Conservation (phyloP, 2,113 vertebrate genomes). For the Tragulus kanchil region DNA sequence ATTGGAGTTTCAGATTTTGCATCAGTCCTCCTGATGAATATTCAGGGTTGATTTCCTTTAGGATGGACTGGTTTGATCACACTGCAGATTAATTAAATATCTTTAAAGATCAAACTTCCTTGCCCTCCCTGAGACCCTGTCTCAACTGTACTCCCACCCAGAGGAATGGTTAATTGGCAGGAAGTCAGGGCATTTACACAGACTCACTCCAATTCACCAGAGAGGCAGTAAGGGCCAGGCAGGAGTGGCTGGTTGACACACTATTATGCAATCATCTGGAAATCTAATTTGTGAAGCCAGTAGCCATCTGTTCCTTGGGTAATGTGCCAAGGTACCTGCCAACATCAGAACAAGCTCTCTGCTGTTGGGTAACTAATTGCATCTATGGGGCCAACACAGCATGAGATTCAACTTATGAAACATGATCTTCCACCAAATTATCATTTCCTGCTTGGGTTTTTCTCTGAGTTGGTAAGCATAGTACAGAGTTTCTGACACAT, state of each 20-base stretch:
- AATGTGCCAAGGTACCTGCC: constrained; percentile 85
- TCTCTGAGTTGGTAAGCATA: neutral
- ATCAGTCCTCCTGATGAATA: neutral
- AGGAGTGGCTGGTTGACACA: constrained; percentile 74
- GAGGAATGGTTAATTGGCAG: constrained; percentile 53
- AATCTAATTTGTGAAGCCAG: constrained; percentile 87
- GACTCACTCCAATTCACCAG: constrained; percentile 36
- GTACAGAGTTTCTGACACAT: neutral
- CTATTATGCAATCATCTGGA: constrained; percentile 87
- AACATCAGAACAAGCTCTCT: constrained; percentile 81
- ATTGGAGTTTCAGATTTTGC: neutral
- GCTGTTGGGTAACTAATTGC: constrained; percentile 83
- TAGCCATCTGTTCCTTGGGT: constrained; percentile 88
- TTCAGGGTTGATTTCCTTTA: neutral
- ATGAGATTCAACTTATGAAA: constrained; percentile 70
- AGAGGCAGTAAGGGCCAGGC: constrained; percentile 54
- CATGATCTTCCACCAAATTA: constrained; percentile 65
- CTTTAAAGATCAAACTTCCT: constrained; percentile 54
- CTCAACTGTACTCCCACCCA: neutral
- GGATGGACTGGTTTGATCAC: neutral
- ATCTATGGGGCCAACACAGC: constrained; percentile 83
- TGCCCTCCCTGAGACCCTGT: neutral
- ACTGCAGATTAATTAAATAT: constrained; percentile 63
- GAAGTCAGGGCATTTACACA: constrained; percentile 56
- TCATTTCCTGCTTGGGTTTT: constrained; percentile 62